A percentile compares a stretch with the other conserved stretches of the same genome.
phyloP scores from a whole-genome alignment of 2,113 vertebrate species.

The Sinocyclocheilus grahami region DNA sequence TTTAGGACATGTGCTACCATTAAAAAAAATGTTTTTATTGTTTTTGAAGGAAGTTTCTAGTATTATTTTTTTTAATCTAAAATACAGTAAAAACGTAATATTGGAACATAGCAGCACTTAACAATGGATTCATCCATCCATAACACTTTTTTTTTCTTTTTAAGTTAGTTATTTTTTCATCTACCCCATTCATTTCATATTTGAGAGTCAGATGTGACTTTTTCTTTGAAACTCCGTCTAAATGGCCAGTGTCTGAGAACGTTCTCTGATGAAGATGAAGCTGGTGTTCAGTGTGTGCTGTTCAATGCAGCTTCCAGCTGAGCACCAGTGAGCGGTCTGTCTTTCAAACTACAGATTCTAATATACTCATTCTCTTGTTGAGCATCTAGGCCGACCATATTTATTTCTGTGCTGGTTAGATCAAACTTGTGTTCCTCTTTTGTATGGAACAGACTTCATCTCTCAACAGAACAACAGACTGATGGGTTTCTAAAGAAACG shows the following conservation, averaged over 20 bases:
- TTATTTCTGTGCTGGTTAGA: neutral
- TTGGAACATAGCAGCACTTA: too few species aligned
- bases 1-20: too few species aligned
- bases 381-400: neutral
- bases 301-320: neutral
- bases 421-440: neutral
- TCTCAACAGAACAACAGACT: neutral
- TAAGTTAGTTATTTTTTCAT: neutral
- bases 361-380: neutral
- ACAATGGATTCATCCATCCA: neutral
- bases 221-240: neutral
- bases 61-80: too few species aligned
- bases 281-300: neutral
- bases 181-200: neutral
- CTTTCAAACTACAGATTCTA: neutral
- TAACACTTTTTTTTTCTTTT: neutral
- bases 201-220: neutral
- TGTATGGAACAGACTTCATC: neutral
- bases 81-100: too few species aligned
- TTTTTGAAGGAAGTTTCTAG: too few species aligned
- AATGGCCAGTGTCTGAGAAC: neutral
- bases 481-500: neutral
- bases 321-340: neutral
- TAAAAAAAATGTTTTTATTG: too few species aligned
- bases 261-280: neutral